Percentiles rank a stretch among this genome's conserved stretches.
Conservation (phyloP, 2,888 invertebrate species). For the Pardosa pseudoannulata region DNA sequence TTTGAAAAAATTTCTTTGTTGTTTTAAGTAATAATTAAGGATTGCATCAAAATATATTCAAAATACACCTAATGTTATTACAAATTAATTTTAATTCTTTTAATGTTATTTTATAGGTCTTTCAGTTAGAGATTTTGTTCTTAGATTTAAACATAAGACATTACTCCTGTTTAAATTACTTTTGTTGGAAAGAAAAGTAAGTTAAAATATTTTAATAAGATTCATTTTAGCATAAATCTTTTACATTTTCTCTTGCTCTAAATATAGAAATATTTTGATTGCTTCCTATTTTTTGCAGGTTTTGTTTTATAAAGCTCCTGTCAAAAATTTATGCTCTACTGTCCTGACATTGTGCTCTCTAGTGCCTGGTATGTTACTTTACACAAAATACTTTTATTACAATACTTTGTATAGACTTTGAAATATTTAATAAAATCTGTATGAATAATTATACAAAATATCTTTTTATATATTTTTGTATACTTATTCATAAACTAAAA, state of each 20-base stretch:
- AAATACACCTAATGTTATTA: no score
- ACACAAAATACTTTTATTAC: background rate
- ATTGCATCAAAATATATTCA: no score
- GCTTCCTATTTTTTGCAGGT: conserved; percentile 80
- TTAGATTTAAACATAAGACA: conserved; percentile 93
- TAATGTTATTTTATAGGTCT: conserved; percentile 83
- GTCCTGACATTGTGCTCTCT: conserved; percentile 92
- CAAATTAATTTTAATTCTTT: no score
- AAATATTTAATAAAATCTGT: no score
- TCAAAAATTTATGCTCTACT: conserved; percentile 90
- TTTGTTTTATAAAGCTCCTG: conserved; percentile 94
- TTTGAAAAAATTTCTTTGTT: no score
- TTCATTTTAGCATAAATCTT: no score
- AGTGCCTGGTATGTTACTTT: conserved; percentile 83
- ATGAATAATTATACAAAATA: no score
- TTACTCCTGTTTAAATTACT: conserved; percentile 94
- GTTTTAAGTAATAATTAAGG: no score
- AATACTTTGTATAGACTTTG: no score
- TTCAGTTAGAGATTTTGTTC: conserved; percentile 87
- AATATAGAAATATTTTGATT: background rate
- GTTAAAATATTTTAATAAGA: background rate
- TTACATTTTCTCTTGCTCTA: no score
- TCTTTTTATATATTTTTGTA: no score
- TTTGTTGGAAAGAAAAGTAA: conserved; percentile 85
- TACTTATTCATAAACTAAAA: no score